These are phyloP conservation scores for Polydrusus tereticollis DNA, from an alignment of 2,888 invertebrate species.

Conservation along the genomic window DNA sequence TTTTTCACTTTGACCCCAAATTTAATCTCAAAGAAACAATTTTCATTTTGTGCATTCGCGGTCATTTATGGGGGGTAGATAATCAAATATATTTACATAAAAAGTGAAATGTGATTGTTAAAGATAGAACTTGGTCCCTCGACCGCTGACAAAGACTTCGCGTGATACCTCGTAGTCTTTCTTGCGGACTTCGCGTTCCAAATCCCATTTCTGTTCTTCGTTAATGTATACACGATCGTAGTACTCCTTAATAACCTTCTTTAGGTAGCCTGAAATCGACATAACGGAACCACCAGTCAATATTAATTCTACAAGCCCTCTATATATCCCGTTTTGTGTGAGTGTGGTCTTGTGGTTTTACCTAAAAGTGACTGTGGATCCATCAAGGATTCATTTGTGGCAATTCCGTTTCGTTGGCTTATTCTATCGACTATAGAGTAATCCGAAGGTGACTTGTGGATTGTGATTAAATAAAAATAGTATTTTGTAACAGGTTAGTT, in stretches of 20 bases:
- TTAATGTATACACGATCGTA: constrained; percentile 96
- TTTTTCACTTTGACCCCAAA: too few species aligned
- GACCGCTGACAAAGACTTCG: constrained; percentile 8
- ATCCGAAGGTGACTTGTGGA: too few species aligned
- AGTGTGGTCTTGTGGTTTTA: neutral
- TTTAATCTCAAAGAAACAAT: too few species aligned
- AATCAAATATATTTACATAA: neutral
- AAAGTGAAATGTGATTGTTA: neutral
- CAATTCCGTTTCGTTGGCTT: too few species aligned
- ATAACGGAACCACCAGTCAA: constrained; percentile 65
- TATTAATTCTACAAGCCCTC: constrained; percentile 10
- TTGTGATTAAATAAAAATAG: too few species aligned
- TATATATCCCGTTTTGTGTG: neutral
- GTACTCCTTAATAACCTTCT: constrained; percentile 95
- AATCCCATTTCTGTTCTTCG: constrained; percentile 99
- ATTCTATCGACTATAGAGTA: too few species aligned
- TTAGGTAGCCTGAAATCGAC: constrained; percentile 82
- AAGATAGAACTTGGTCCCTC: neutral
- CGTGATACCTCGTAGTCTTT: constrained; percentile 98
- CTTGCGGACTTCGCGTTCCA: constrained; percentile 99
- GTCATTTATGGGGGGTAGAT: too few species aligned
- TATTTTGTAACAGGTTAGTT: too few species aligned
- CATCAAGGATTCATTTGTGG: neutral
- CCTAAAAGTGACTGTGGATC: neutral
- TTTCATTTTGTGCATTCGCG: too few species aligned